A percentile compares a stretch with the other conserved stretches of the same genome.
Evolutionary conservation across 2,888 invertebrate species (phyloP).

Genomic region (Philonicus albiceps): DNA sequence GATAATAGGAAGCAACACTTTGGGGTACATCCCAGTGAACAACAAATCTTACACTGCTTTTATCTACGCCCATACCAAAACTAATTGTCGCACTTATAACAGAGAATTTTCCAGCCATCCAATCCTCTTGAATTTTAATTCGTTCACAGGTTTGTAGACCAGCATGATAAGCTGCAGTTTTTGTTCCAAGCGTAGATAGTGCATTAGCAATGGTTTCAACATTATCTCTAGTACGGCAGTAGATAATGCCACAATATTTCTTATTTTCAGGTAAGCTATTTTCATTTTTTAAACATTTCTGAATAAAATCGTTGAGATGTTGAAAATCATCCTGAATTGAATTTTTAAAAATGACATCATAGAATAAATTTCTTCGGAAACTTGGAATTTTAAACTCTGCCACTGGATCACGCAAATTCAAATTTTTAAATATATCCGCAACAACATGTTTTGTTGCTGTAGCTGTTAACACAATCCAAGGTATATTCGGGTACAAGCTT

Average conservation of each 20-base stretch:
- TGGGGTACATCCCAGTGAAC: slow-evolving; percentile 97
- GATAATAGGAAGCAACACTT: slow-evolving; percentile 93
- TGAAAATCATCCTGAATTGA: slow-evolving; percentile 80
- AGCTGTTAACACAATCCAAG: slow-evolving; percentile 94
- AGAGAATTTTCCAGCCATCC: slow-evolving; percentile 88
- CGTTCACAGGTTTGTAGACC: slow-evolving; percentile 80
- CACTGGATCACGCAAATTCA: slow-evolving; percentile 74
- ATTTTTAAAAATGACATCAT: slow-evolving; percentile 92
- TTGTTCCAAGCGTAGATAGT: slow-evolving; percentile 77
- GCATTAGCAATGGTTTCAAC: slow-evolving; percentile 84
- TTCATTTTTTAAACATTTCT: slow-evolving; percentile 47
- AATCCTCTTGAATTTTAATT: slow-evolving; percentile 83
- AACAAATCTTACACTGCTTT: slow-evolving; percentile 93
- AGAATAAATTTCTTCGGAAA: slow-evolving; percentile 92
- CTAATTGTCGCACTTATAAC: slow-evolving; percentile 97
- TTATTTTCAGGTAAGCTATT: slow-evolving; percentile 47
- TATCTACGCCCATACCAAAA: slow-evolving; percentile 99
- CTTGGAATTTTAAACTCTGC: slow-evolving; percentile 84
- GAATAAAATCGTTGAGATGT: slow-evolving; percentile 80
- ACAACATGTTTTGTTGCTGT: slow-evolving; percentile 85
- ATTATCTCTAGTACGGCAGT: slow-evolving; percentile 91
- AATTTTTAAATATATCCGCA: slow-evolving; percentile 80
- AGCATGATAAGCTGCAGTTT: slow-evolving; percentile 88
- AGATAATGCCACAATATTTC: slow-evolving; percentile 85
- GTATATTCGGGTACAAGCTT: slow-evolving; percentile 70